Base-by-base conservation (phyloP, 1,140 invertebrate species). In the Scylla paramamosain region DNA sequence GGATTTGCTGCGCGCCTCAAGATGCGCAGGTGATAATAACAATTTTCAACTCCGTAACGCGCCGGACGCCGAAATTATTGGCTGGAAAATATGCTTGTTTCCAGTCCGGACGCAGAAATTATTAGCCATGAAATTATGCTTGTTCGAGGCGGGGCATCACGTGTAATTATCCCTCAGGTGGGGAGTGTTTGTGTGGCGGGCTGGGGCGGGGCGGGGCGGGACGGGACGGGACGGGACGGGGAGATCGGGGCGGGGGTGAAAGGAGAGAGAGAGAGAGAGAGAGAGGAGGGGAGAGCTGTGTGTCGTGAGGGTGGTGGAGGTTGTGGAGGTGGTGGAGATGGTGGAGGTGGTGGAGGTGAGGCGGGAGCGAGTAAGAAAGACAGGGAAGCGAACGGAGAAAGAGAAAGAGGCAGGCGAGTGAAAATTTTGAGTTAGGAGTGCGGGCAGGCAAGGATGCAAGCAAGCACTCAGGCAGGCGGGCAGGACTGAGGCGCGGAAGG, bases 11-110 rank as follows among this genome's bases (percentile, higher is more conserved):
- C 67, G 31, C 46, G 31, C 45, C 25, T 59, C 90, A 28, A 95
- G 94, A 95, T 95, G 90, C 52, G 83, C 20, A 52, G 39, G 31
- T 46, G 94, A 95, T 95, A 95, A 95, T 95, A 86, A 92, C 94
- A 95, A 92, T 95, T 95, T 95, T 95, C 94, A 89, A 88, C 91
- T 92, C 94, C 89, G 94, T 95, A 95, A 95, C 90, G 91, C 94
- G 91, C 94, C 91, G 83, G 82, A 92, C 94, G 91, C 28, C 87
- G 90, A 95, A 95, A 93, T 95, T 95, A 95, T 93, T 95, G 94
- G 93, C 84, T 89, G 87, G 84, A 94, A 94, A 94, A 94, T 94
- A 94, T 94, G 93, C 93, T 93, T 86, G 92, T 93, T 93, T 88
- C 92, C 46, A 39, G 39, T 86, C 94, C 91, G 83, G 91, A 92